Conservation (phyloP, 2,113 vertebrate species). For the human region DNA sequence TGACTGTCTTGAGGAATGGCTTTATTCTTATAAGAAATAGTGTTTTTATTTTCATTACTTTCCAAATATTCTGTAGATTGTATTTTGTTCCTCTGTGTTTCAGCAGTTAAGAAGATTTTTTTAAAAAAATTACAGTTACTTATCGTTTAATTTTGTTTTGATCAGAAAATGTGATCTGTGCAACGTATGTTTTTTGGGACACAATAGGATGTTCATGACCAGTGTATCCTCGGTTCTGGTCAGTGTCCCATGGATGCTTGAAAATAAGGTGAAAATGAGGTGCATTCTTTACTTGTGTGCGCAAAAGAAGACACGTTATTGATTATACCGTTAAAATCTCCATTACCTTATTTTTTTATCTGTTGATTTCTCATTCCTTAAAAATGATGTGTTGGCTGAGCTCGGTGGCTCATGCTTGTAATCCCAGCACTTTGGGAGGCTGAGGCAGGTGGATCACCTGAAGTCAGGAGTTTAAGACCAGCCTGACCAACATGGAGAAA, state of each 20-base stretch:
- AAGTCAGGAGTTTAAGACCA: too few relatives aligned
- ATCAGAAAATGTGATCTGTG: background rate
- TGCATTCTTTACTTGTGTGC: background rate
- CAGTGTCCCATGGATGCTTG: accelerated
- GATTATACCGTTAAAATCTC: background rate
- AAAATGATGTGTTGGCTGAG: background rate
- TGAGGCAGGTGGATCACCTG: too few relatives aligned
- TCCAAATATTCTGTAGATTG: background rate
- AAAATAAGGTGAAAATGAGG: background rate
- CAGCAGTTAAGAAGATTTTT: background rate
- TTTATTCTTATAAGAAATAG: background rate
- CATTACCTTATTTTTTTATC: background rate
- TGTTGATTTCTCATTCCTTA: background rate
- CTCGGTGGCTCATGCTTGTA: too few relatives aligned
- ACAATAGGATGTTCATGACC: background rate
- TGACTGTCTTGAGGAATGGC: background rate
- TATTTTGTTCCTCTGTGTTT: background rate
- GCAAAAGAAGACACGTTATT: background rate
- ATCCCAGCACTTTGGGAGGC: too few relatives aligned
- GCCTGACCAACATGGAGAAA: too few relatives aligned
- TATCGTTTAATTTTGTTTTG: background rate
- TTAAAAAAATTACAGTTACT: background rate
- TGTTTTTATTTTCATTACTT: background rate
- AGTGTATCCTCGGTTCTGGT: accelerated
- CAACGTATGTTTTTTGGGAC: background rate